Percentiles rank a stretch among this genome's conserved stretches.
Evolutionary conservation across 2,113 vertebrate genomes (phyloP).

Genomic region (Cettia cetti): DNA sequence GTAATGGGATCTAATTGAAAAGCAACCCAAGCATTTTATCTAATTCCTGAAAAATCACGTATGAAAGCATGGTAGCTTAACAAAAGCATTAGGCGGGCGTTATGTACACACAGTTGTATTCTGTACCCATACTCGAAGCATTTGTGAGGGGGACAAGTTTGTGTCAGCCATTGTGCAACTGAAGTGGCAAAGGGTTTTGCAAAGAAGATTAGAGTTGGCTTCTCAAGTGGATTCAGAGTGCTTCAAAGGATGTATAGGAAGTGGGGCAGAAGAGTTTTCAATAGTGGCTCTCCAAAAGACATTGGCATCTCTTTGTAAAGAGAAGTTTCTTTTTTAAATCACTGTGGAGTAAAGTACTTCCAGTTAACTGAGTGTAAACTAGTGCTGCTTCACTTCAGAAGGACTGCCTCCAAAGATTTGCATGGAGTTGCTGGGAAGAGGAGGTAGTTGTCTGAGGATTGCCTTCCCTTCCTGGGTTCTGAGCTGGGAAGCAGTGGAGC

Average conservation of each 20-base stretch:
- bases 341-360: neutral
- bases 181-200: neutral
- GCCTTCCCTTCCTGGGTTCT: neutral
- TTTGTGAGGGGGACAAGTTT: neutral
- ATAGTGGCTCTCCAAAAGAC: neutral
- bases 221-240: neutral
- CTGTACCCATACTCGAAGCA: accelerated
- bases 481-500: neutral
- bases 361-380: neutral
- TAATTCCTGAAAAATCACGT: neutral
- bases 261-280: neutral
- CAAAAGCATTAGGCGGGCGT: neutral
- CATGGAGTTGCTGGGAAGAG: neutral
- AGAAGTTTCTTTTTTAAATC: neutral
- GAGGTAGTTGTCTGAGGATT: neutral
- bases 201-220: neutral
- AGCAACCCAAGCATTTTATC: neutral
- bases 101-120: neutral
- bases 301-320: neutral
- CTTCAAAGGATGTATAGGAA: neutral
- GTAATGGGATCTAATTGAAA: neutral
- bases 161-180: neutral
- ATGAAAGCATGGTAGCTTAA: neutral
- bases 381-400: neutral
- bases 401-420: neutral